These are phyloP conservation scores for Tribolium freemani DNA, from an alignment of 2,888 invertebrate species.

Conservation along the genomic window DNA sequence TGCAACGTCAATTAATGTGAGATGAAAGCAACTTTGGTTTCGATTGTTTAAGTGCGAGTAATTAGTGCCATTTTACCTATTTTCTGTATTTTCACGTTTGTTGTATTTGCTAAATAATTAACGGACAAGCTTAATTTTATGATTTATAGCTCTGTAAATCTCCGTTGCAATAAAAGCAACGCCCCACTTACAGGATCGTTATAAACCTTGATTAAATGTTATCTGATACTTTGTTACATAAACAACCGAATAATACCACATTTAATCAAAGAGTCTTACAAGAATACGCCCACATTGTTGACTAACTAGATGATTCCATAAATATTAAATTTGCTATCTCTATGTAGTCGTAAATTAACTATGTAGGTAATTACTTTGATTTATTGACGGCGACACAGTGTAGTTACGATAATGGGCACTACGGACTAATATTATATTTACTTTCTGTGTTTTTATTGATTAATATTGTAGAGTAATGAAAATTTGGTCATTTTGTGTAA, in stretches of 20 bases:
- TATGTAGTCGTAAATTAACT: not conserved
- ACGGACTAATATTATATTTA: not conserved
- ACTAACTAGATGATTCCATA: not conserved
- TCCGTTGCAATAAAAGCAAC: conserved; percentile 15
- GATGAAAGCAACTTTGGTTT: not conserved
- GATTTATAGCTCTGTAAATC: conserved; percentile 17
- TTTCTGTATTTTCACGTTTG: no score
- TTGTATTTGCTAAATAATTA: not conserved
- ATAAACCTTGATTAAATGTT: conserved; percentile 9
- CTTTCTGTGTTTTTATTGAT: not conserved
- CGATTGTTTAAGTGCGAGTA: not conserved
- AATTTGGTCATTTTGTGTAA: not conserved
- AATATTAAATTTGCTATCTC: not conserved
- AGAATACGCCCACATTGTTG: not conserved
- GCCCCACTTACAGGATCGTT: not conserved
- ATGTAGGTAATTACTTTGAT: not conserved
- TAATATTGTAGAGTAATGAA: not conserved
- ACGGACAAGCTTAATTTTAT: not conserved
- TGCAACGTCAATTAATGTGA: no score
- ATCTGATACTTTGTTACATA: not conserved
- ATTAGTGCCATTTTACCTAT: not conserved
- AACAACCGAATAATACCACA: not conserved
- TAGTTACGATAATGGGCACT: not conserved
- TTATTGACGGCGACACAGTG: not conserved
- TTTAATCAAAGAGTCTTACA: not conserved